Base-by-base conservation (phyloP, 2,888 invertebrate genomes). In the Tipula helvola region DNA sequence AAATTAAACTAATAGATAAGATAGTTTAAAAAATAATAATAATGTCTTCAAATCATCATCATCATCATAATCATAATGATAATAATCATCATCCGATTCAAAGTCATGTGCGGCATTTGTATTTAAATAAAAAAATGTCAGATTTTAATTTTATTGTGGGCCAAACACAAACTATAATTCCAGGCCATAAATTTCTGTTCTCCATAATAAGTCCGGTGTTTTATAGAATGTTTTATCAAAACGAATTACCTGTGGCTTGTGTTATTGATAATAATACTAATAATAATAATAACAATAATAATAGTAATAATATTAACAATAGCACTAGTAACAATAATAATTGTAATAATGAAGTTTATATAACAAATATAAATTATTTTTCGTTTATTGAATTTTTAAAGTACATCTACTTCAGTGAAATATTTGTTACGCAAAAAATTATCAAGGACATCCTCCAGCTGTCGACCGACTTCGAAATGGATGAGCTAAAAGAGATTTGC, bases 131-230 rank as follows among this genome's bases (percentile, higher is more conserved):
- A 16, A 41, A 84, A 84, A 84, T 84, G 84, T 84, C 84, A 8
- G 84, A 84, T 39, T 84, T 84, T 84, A 84, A 84, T 84, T 84
- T 84, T 84, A 84, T 84, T 39, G 84, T 84, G 36, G 84, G 84
- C 36, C 41, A 36, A 39, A 84, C 84, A 36, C 39, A 84, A 84
- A 84, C 39, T 39, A 39, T 39, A 41, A 84, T 84, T 39, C 84
- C 84, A 5, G 84, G 39, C 36, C 84, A 84, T 41, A 84, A 84
- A 84, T 84, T 84, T 84, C 7, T 84, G 0, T 41, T 84, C 36
- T 84, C 84, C 5, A 41, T 84, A 84, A 84, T 41, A 39, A 84
- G 84, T 84, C 39, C 36, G 39, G 36, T 84, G 41, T 84, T 84
- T 84, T 84, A 84, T 41, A 84, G 39, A 39, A 84, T 84, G 84